phyloP scores from a whole-genome alignment of 1,140 invertebrate species.

The Magallana ariakensis region DNA sequence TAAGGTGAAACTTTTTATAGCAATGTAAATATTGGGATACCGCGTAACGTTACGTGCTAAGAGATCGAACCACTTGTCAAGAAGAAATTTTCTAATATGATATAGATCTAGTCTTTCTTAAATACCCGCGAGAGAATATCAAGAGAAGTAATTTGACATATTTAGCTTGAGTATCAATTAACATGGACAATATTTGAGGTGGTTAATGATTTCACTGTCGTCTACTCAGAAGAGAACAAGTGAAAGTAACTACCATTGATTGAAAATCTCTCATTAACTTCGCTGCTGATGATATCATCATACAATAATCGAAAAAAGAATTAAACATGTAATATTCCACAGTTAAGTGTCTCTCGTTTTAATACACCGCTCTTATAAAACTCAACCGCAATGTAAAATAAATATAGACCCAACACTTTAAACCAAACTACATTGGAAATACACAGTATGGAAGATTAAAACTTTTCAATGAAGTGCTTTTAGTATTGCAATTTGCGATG shows the following conservation, averaged over 20 bases:
- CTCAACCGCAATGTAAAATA: too few relatives aligned
- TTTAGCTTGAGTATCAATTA: slow-evolving; percentile 37
- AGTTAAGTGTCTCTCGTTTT: too few relatives aligned
- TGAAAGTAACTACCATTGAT: background rate
- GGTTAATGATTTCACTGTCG: slow-evolving; percentile 18
- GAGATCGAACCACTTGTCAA: slow-evolving; percentile 11
- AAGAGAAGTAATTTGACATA: slow-evolving; percentile 21
- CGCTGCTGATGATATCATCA: background rate
- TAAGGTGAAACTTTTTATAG: slow-evolving; percentile 35
- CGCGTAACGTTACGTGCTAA: slow-evolving; percentile 7
- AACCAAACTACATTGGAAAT: too few relatives aligned
- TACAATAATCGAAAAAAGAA: too few relatives aligned
- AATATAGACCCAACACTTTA: too few relatives aligned
- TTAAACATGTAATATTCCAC: too few relatives aligned
- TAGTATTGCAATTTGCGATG: too few relatives aligned
- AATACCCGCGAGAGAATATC: slow-evolving; percentile 8
- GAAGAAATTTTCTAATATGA: background rate
- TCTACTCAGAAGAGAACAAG: slow-evolving; percentile 5
- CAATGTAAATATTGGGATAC: slow-evolving; percentile 22
- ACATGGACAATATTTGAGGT: background rate
- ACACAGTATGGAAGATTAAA: too few relatives aligned
- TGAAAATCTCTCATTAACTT: background rate
- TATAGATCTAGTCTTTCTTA: slow-evolving; percentile 29
- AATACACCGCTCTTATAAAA: too few relatives aligned
- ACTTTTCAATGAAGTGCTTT: too few relatives aligned